These are phyloP conservation scores for Zaprionus africanus DNA, from an alignment of 1,140 invertebrate species.

Conservation along the genomic window DNA sequence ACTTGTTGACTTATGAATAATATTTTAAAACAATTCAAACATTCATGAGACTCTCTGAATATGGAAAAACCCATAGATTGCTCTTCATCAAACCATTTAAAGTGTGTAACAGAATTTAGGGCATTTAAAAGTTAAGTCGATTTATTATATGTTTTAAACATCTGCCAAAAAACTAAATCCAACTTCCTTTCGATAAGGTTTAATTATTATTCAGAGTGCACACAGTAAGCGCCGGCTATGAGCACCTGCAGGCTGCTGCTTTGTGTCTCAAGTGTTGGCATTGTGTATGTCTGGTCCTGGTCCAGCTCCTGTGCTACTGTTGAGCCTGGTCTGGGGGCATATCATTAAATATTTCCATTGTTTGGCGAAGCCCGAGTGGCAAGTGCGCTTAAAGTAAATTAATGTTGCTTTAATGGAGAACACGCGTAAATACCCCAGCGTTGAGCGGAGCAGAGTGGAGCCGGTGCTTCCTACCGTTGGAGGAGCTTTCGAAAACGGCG, in stretches of 20 bases:
- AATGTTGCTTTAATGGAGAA: conserved; percentile 62
- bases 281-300: conserved; percentile 8
- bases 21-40: not conserved
- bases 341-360: conserved; percentile 66
- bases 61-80: not conserved
- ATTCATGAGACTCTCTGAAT: not conserved
- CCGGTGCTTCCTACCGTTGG: not conserved
- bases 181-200: conserved; percentile 4
- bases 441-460: not conserved
- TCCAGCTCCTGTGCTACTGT: not conserved
- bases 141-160: not conserved
- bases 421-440: conserved; percentile 58
- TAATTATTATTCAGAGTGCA: conserved; percentile 15
- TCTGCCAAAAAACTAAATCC: not conserved
- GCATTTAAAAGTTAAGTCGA: not conserved
- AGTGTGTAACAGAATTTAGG: not conserved
- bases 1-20: conserved; percentile 1
- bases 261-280: conserved; percentile 31
- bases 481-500: conserved; percentile 19
- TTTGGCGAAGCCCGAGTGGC: conserved; percentile 31
- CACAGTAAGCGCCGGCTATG: not conserved
- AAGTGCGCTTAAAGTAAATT: conserved; percentile 49
- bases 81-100: not conserved
- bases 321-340: conserved; percentile 18
- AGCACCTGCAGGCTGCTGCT: not conserved